phyloP scores from a whole-genome alignment of 2,113 vertebrate species.

The Xenus cinereus region DNA sequence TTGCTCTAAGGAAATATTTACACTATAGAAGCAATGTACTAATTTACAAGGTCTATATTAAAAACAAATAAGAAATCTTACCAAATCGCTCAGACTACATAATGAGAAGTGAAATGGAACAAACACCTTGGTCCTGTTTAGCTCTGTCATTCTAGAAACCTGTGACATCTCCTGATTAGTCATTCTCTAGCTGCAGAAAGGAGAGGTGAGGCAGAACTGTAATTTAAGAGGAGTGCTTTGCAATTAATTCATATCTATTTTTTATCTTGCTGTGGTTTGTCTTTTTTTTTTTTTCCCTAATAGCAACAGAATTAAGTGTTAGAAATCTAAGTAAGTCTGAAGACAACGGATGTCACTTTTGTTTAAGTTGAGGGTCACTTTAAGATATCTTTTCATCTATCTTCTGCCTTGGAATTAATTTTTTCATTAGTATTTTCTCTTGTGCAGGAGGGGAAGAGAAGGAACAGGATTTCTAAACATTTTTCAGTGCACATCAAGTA shows the following conservation, averaged over 20 bases:
- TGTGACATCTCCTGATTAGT: not conserved
- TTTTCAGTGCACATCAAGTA: not conserved
- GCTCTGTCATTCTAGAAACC: not conserved
- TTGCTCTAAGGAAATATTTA: not conserved
- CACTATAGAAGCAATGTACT: not conserved
- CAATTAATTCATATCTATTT: conserved; percentile 36
- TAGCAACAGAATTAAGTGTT: not conserved
- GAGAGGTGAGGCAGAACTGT: not conserved
- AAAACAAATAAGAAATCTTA: not conserved
- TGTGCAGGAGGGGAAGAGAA: not conserved
- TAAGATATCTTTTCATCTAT: not conserved
- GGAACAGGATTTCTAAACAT: not conserved
- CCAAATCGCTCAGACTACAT: not conserved
- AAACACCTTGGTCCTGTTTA: not conserved
- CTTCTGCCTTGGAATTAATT: not conserved
- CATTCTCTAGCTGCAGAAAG: not conserved
- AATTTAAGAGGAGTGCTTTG: conserved; percentile 20
- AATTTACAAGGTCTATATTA: not conserved
- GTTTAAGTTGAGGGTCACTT: not conserved
- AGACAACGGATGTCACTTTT: not conserved
- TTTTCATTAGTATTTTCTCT: not conserved
- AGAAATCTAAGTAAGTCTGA: not conserved
- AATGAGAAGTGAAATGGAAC: not conserved
- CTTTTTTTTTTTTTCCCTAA: not conserved
- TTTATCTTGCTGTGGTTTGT: not conserved